These are phyloP conservation scores for Naso thynnoides DNA, from an alignment of 2,797 vertebrate species.

Conservation along the genomic window DNA sequence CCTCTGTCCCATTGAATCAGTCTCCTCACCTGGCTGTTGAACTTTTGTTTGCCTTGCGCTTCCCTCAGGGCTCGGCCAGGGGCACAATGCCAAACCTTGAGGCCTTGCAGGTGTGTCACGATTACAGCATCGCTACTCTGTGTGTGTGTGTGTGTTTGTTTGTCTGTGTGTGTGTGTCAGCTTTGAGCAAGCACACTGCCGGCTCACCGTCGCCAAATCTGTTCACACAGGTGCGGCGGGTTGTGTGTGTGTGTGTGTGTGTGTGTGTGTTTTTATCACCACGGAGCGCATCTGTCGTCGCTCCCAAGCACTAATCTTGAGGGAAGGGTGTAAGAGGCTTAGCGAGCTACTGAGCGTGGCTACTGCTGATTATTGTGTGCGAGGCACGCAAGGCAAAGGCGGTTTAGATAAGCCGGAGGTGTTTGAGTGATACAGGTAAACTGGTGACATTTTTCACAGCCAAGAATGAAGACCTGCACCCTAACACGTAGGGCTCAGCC, in stretches of 20 bases:
- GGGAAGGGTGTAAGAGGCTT: conserved; percentile 90
- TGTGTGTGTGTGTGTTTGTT: conserved; percentile 49
- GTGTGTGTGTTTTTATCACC: conserved; percentile 81
- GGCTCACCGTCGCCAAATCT: conserved; percentile 82
- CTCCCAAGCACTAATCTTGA: conserved; percentile 88
- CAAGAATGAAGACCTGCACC: conserved; percentile 68
- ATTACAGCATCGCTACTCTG: conserved; percentile 67
- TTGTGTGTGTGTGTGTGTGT: conserved; percentile 41
- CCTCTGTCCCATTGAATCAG: conserved; percentile 64
- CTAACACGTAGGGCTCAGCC: conserved; percentile 54
- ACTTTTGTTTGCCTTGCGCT: conserved; percentile 76
- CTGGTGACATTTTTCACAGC: conserved; percentile 79
- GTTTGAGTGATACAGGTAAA: conserved; percentile 87
- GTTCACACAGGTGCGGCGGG: conserved; percentile 83
- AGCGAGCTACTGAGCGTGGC: conserved; percentile 86
- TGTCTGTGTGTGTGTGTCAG: conserved; percentile 66
- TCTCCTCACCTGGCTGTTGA: conserved; percentile 75
- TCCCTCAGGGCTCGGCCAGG: conserved; percentile 64
- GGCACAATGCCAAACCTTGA: conserved; percentile 72
- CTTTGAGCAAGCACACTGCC: conserved; percentile 73
- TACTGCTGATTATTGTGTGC: conserved; percentile 87
- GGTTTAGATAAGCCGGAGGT: conserved; percentile 87
- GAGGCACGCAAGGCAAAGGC: conserved; percentile 84
- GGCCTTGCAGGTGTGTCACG: conserved; percentile 81
- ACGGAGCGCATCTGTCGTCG: conserved; percentile 85